Conservation (phyloP, 2,888 invertebrate genomes). For the Quadroppia sp. region DNA sequence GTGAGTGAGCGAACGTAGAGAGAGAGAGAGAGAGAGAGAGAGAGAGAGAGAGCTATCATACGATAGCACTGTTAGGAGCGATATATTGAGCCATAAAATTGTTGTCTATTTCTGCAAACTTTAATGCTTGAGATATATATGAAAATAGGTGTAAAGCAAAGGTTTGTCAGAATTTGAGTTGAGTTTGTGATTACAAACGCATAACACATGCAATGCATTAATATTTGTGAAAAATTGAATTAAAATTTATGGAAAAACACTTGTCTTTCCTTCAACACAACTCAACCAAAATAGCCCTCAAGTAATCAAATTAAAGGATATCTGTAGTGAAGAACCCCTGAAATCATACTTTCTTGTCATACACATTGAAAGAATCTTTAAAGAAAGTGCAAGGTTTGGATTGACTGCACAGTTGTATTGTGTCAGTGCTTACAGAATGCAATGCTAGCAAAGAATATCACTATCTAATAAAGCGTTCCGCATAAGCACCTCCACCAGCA, state of each 20-base stretch:
- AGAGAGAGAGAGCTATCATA: conserved; percentile 16
- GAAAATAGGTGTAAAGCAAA: conserved; percentile 13
- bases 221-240: neutral
- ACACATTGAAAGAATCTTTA: conserved; percentile 10
- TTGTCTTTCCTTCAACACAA: neutral
- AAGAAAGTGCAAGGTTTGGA: neutral
- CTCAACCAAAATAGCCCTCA: neutral
- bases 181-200: neutral
- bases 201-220: neutral
- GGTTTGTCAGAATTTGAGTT: conserved; percentile 3
- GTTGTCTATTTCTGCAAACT: conserved; percentile 25
- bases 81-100: conserved; percentile 32
- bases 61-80: neutral
- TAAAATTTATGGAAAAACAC: neutral
- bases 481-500: conserved; percentile 24
- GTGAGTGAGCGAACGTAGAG: neutral
- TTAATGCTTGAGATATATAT: conserved; percentile 24
- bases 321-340: neutral
- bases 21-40: conserved; percentile 35
- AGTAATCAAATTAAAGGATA: neutral
- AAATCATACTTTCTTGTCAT: conserved; percentile 21
- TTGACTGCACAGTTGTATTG: neutral
- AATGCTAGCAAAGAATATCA: conserved; percentile 9
- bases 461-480: conserved; percentile 32
- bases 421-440: neutral